Evolutionary conservation across 1,140 invertebrate genomes (phyloP).

Genomic region (Drosophila tristis): DNA sequence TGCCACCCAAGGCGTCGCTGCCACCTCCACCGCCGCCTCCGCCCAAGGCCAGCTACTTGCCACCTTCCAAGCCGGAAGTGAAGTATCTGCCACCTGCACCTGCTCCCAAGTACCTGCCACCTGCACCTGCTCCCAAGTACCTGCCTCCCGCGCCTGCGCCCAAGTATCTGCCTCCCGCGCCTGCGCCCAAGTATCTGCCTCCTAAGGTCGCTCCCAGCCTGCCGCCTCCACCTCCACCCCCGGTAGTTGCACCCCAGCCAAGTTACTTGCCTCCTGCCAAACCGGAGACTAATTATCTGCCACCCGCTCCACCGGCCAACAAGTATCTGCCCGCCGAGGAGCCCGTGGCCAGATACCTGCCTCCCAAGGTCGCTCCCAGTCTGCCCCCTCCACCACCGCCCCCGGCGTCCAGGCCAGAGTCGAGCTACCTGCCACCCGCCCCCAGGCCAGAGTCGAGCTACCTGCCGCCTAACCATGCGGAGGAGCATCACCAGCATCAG

Average conservation of each 20-base stretch:
- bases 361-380: constrained; percentile 60
- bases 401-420: constrained; percentile 14
- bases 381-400: constrained; percentile 64
- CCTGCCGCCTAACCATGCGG: constrained; percentile 40
- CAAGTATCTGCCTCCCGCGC: constrained; percentile 46
- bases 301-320: constrained; percentile 38
- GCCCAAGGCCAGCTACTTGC: constrained; percentile 11
- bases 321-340: constrained; percentile 49
- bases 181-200: constrained; percentile 37
- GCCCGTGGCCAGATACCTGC: constrained; percentile 38
- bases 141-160: constrained; percentile 13
- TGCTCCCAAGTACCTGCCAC: constrained; percentile 1
- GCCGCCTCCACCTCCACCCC: constrained; percentile 55
- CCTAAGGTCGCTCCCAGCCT: constrained; percentile 57
- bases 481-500: constrained; percentile 35
- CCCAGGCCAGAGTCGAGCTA: constrained; percentile 45
- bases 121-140: constrained; percentile 8
- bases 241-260: constrained; percentile 32
- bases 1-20: constrained; percentile 48
- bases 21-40: constrained; percentile 37
- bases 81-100: constrained; percentile 10
- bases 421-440: constrained; percentile 49
- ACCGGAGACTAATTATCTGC: constrained; percentile 39
- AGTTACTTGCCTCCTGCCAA: constrained; percentile 40
- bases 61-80: too few relatives aligned